Conservation (phyloP, 2,113 vertebrate genomes). For the Urocynchramus pylzowi region DNA sequence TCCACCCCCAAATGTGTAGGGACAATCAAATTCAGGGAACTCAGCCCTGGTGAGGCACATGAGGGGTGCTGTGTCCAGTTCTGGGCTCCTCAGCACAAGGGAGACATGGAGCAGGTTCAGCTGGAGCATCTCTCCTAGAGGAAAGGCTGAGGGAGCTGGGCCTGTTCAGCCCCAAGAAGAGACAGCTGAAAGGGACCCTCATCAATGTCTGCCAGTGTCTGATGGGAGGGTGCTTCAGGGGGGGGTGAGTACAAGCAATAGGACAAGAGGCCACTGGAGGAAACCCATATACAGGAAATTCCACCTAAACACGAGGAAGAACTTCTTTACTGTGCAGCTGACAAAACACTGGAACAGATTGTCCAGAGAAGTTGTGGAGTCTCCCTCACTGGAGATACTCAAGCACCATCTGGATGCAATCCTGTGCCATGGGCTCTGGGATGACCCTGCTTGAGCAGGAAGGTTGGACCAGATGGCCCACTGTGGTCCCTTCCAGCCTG, state of each 20-base stretch:
- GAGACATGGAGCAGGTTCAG: not conserved
- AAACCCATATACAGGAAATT: not conserved
- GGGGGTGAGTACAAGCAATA: too few relatives aligned
- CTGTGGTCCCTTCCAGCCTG: not conserved
- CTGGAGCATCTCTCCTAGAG: not conserved
- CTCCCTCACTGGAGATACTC: not conserved
- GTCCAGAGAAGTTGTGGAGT: fast-evolving
- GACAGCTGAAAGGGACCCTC: fast-evolving
- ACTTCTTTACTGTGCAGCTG: not conserved
- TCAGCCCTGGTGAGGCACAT: not conserved
- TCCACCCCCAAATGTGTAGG: not conserved
- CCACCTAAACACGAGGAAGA: not conserved
- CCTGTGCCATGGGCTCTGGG: not conserved
- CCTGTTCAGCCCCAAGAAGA: fast-evolving
- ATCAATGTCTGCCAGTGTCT: too few relatives aligned
- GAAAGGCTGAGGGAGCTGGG: not conserved
- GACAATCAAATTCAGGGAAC: not conserved
- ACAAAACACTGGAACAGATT: not conserved
- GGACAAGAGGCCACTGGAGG: fast-evolving
- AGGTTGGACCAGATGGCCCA: not conserved
- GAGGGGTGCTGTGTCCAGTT: not conserved
- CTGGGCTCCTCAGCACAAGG: not conserved
- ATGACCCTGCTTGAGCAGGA: not conserved
- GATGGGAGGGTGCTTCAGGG: too few relatives aligned
- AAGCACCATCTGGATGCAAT: not conserved